Evolutionary conservation across 2,888 invertebrate species (phyloP).

Genomic region (Cryptus armator): DNA sequence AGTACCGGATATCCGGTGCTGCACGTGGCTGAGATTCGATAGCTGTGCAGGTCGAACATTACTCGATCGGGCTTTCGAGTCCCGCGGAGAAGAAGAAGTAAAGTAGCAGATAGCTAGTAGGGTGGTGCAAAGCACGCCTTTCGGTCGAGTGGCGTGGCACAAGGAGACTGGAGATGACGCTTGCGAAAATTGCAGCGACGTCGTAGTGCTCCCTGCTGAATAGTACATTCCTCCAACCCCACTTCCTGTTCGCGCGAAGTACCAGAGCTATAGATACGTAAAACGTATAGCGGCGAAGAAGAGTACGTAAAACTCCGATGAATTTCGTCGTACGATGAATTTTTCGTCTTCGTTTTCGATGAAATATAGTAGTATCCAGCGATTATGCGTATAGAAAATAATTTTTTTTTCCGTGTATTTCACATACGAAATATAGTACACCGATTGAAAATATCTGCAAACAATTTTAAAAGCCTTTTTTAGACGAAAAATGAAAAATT

Average conservation of each 20-base stretch:
- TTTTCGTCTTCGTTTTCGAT: neutral
- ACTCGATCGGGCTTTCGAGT: constrained; percentile 48
- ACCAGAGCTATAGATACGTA: constrained; percentile 23
- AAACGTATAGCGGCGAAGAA: neutral
- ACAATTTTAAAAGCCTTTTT: no score
- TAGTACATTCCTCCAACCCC: constrained; percentile 40
- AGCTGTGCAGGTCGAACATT: constrained; percentile 50
- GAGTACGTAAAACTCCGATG: neutral
- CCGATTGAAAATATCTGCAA: neutral
- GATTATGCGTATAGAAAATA: neutral
- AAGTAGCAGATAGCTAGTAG: constrained; percentile 55
- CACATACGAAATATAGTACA: neutral
- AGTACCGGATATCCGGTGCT: constrained; percentile 66
- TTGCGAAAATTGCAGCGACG: constrained; percentile 57
- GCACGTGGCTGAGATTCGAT: constrained; percentile 67
- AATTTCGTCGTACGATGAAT: neutral
- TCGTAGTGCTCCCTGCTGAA: constrained; percentile 51
- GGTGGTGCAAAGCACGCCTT: constrained; percentile 45
- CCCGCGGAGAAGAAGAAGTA: constrained; percentile 38
- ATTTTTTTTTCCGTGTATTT: neutral
- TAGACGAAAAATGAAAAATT: no score
- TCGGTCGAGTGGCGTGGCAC: constrained; percentile 21
- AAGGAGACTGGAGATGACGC: constrained; percentile 21
- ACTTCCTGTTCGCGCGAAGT: constrained; percentile 16
- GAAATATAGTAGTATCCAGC: no score